A percentile compares a stretch with the other conserved stretches of the same genome.
Conservation (phyloP, 2,797 vertebrate genomes). For the Propithecus perrieri region DNA sequence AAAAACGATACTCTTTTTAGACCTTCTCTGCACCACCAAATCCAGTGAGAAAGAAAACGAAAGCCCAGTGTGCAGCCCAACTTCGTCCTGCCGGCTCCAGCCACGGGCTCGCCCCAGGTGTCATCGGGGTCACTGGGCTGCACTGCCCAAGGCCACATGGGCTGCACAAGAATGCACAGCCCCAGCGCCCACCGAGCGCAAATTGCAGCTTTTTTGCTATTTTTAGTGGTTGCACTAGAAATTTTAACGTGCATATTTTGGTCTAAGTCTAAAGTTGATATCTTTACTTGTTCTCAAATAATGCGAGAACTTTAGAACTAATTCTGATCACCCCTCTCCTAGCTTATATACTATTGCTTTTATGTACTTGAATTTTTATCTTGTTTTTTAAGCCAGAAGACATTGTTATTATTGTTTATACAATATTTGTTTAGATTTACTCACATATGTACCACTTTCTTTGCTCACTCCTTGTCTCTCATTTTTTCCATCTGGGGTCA, state of each 20-base stretch:
- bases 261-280: neutral
- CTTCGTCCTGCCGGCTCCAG: too few species aligned
- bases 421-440: neutral
- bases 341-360: neutral
- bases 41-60: neutral
- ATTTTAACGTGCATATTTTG: constrained; percentile 21
- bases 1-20: neutral
- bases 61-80: too few species aligned
- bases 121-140: too few species aligned
- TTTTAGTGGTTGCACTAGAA: neutral
- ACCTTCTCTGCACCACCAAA: neutral
- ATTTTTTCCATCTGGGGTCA: neutral
- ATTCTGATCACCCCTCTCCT: neutral
- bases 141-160: too few species aligned
- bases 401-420: neutral
- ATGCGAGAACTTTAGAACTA: neutral
- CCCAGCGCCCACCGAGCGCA: too few species aligned
- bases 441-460: neutral
- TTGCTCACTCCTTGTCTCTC: neutral
- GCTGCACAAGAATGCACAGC: too few species aligned
- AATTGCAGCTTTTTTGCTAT: neutral
- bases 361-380: neutral
- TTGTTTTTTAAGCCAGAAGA: neutral
- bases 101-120: too few species aligned
- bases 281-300: constrained; percentile 35